Conservation (phyloP, 2,797 vertebrate genomes). For the Philypnodon macrostomus region DNA sequence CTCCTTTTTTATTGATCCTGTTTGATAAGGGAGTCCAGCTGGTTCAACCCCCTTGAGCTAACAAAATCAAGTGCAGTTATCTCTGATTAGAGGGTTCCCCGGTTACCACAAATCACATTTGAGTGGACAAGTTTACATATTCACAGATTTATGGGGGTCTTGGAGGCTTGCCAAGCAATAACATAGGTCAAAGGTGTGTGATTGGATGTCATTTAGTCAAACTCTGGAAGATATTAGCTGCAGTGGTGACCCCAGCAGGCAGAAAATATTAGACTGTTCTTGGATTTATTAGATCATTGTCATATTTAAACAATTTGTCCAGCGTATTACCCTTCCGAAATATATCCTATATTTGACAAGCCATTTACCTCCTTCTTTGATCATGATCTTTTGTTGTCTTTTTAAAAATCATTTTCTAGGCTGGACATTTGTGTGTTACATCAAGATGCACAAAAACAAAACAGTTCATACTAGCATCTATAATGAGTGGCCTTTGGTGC, state of each 20-base stretch:
- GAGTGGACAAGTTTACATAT: neutral
- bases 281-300: neutral
- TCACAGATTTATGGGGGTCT: neutral
- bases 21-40: neutral
- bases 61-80: conserved; percentile 10
- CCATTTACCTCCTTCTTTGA: too few species aligned
- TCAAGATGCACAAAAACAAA: too few species aligned
- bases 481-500: too few species aligned
- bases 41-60: neutral
- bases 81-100: neutral
- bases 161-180: conserved; percentile 7
- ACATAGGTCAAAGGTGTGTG: conserved; percentile 6
- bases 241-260: neutral
- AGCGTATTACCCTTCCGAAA: too few species aligned
- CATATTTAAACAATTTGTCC: neutral
- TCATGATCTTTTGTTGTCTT: too few species aligned
- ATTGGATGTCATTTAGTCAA: neutral
- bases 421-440: too few species aligned
- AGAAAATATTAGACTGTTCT: neutral
- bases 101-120: conserved; percentile 9
- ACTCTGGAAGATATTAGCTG: neutral
- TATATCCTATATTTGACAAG: too few species aligned
- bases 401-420: too few species aligned
- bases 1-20: neutral
- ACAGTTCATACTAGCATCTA: too few species aligned